phyloP scores from a whole-genome alignment of 2,888 invertebrate genomes.

The Megastigmus dorsalis region DNA sequence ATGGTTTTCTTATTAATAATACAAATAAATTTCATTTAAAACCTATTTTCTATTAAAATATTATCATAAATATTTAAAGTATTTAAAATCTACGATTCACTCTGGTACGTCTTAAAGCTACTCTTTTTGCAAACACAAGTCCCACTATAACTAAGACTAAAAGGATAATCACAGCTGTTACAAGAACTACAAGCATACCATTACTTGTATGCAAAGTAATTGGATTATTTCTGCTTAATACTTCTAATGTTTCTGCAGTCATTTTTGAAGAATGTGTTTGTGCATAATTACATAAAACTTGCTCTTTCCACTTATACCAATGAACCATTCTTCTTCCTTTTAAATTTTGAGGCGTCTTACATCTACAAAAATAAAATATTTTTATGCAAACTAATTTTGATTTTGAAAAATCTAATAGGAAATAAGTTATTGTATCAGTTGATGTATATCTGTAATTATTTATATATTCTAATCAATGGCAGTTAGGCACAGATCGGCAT shows the following conservation, averaged over 20 bases:
- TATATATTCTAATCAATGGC: too few relatives aligned
- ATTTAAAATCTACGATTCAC: conserved; percentile 67
- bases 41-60: background rate
- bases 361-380: conserved; percentile 70
- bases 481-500: too few relatives aligned
- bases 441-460: too few relatives aligned
- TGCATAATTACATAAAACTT: conserved; percentile 68
- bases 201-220: conserved; percentile 62
- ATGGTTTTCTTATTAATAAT: conserved; percentile 20
- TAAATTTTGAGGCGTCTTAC: conserved; percentile 75
- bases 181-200: conserved; percentile 61
- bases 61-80: conserved; percentile 7
- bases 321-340: conserved; percentile 77
- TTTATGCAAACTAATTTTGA: background rate
- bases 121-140: conserved; percentile 61
- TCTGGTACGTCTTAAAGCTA: conserved; percentile 58
- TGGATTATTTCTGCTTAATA: conserved; percentile 42
- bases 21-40: too few relatives aligned
- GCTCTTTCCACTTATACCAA: conserved; percentile 78
- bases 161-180: conserved; percentile 58
- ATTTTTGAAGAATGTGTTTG: conserved; percentile 49
- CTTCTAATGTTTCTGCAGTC: conserved; percentile 53
- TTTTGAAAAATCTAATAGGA: too few relatives aligned
- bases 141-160: conserved; percentile 63
- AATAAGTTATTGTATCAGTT: too few relatives aligned